Evolutionary conservation across 2,113 vertebrate species (phyloP).

Genomic region (Panurus biarmicus): DNA sequence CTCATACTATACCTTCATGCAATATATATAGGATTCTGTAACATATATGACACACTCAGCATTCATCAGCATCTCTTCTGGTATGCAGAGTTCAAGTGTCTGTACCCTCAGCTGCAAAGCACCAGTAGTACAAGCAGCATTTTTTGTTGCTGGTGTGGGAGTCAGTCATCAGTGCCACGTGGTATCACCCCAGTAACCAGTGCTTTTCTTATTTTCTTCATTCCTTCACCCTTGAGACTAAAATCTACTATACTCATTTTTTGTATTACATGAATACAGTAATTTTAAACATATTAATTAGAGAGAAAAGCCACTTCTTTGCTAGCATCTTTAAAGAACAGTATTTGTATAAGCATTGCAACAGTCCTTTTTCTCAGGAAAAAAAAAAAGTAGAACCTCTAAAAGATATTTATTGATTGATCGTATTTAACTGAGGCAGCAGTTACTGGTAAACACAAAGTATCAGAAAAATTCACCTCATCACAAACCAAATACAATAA

Average conservation of each 20-base stretch:
- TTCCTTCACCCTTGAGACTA: slow-evolving; percentile 29
- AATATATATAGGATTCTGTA: neutral
- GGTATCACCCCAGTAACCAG: neutral
- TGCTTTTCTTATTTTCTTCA: neutral
- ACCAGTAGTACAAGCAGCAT: neutral
- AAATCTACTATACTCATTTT: slow-evolving; percentile 41
- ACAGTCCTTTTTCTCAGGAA: slow-evolving; percentile 48
- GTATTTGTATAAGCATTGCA: slow-evolving; percentile 40
- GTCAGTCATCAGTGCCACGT: neutral
- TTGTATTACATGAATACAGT: slow-evolving; percentile 19
- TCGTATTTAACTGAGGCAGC: slow-evolving; percentile 18
- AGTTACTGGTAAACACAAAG: slow-evolving; percentile 16
- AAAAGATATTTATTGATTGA: slow-evolving; percentile 48
- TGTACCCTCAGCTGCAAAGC: neutral
- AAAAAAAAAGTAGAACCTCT: neutral
- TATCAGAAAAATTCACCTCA: slow-evolving; percentile 26
- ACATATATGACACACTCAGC: neutral
- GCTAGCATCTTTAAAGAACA: slow-evolving; percentile 32
- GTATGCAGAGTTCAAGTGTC: neutral
- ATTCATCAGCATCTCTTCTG: neutral
- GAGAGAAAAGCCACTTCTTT: slow-evolving; percentile 13
- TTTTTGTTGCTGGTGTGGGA: neutral
- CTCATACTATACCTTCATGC: neutral
- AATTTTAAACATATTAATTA: slow-evolving; percentile 27
- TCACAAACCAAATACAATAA: slow-evolving; percentile 33